Base-by-base conservation (phyloP, 2,113 vertebrate genomes). In the Plotosus lineatus region DNA sequence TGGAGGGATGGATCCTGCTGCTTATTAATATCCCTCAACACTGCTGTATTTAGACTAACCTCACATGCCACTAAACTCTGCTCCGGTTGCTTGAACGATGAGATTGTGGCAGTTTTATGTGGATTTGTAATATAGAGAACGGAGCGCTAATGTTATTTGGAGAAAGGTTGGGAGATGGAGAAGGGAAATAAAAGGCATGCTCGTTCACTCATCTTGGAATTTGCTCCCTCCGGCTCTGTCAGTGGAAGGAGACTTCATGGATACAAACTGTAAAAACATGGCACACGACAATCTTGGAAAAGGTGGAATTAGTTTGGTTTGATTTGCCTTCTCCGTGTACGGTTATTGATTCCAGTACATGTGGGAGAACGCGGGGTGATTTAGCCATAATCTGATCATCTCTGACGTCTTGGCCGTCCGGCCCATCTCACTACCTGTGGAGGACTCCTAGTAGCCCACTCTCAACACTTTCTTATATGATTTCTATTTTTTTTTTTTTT, bases 251-350 rank as follows among this genome's bases (percentile, higher is more conserved):
- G 31, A 76, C 85, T 87, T 85, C 82, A 77, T 82, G 48, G 73
- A 80, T 83, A 86, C 77, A 83, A 87, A 88, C 89, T 88, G 81
- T 88, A 81, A 83, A 87, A 85, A 78, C 78, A 55, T 86, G 87
- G 91, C 91, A 93, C 90, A 90, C 86, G 93, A 94, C 93, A 94
- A 94, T 94, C 92, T 91, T 85, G 82, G 82, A 85, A 83, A 88
- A 90, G 88, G 90, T 91, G 86, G 89, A 82, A 90, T 89, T 92
- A 89, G 88, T 90, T 90, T 69, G 83, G 88, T 91, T 89, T 86
- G 75, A 83, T 82, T 90, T 56, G 82, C 63, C 85, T 83, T 81
- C 85, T 79, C 78, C 48, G 56, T 80, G 86, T 88, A 84, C 85
- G 82, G 86, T 85, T 88, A 84, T 85, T 80, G 83, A 82, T 74